phyloP scores from a whole-genome alignment of 2,888 invertebrate genomes.

The Cryptocephalus moraei region DNA sequence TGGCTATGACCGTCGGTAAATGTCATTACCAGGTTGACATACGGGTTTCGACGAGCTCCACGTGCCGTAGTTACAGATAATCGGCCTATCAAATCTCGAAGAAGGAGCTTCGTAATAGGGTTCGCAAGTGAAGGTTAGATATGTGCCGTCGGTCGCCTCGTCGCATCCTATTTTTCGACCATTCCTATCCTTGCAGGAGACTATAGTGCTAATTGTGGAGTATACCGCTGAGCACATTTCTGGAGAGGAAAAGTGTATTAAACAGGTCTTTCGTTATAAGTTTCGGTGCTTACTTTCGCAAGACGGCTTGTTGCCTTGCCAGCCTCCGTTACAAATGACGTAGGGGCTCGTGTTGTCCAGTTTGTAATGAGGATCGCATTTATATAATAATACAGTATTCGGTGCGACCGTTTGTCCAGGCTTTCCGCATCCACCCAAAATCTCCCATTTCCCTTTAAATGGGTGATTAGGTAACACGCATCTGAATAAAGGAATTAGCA shows the following conservation, averaged over 20 bases:
- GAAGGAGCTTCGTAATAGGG: conserved; percentile 12
- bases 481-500: neutral
- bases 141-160: conserved; percentile 11
- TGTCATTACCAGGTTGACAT: conserved; percentile 12
- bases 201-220: conserved; percentile 9
- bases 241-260: conserved; percentile 1
- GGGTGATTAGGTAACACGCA: conserved; percentile 10
- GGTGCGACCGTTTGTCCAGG: conserved; percentile 9
- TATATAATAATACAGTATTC: conserved; percentile 8
- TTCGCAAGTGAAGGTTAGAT: conserved; percentile 10
- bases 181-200: conserved; percentile 9
- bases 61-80: conserved; percentile 7
- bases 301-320: conserved; percentile 6
- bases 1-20: too few relatives aligned
- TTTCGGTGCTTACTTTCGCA: conserved; percentile 11
- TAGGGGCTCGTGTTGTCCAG: conserved; percentile 3
- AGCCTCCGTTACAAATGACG: conserved; percentile 8
- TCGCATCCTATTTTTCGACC: conserved; percentile 8
- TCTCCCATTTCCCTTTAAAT: conserved; percentile 8
- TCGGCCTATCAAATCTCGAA: conserved; percentile 9
- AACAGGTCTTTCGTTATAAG: neutral
- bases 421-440: conserved; percentile 8
- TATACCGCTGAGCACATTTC: conserved; percentile 10
- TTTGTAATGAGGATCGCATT: conserved; percentile 8
- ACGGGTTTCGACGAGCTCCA: conserved; percentile 13